Base-by-base conservation (phyloP, 2,113 vertebrate genomes). In the Ophiodon elongatus region DNA sequence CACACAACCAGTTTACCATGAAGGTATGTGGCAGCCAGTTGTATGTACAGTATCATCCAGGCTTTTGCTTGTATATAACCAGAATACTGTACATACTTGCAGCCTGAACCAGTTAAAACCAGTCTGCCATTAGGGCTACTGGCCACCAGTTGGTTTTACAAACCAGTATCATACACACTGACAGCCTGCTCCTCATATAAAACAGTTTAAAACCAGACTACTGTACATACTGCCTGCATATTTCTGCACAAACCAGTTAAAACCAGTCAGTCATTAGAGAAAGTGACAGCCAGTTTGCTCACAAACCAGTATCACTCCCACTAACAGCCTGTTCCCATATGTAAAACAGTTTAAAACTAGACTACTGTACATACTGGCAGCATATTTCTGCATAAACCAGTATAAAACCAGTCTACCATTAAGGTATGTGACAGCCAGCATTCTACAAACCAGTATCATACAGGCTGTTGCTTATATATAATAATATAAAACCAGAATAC, bases 401-500 rank as follows among this genome's bases (percentile, higher is more conserved):
- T 33, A 72, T 3, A 23, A 47, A 85, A 64, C 62, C 82, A 82
- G 79, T 80, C 79, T 80, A 76, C 67, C 75, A 77, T 87, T 7
- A 39, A 39, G 37, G 37, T 85, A n/a, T n/a, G n/a, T n/a, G n/a
- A 82, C 2, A 41, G 41, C 3, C 41, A 41, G 41, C 13, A 1
- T 41, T 10, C 11, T 41, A 9, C 41, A 41, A 41, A 41, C 39
- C 39, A 41, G 35, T 37, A 37, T 37, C 2, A 37, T 37, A n/a
- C 35, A n/a, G 62, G 11, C 33, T 60, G 27, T 9, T 60, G 14
- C 29, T 21, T 21, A 1, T 21, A 13, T 4, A 37, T 6, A 37
- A 37, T 1, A 37, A 37, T 7, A 37, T 41, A 41, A 8, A 41
- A 41, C 39, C 39, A 41, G 39, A 10, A 41, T 41, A 41, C 39